phyloP scores from a whole-genome alignment of 2,888 invertebrate genomes.

The Macaria notata region DNA sequence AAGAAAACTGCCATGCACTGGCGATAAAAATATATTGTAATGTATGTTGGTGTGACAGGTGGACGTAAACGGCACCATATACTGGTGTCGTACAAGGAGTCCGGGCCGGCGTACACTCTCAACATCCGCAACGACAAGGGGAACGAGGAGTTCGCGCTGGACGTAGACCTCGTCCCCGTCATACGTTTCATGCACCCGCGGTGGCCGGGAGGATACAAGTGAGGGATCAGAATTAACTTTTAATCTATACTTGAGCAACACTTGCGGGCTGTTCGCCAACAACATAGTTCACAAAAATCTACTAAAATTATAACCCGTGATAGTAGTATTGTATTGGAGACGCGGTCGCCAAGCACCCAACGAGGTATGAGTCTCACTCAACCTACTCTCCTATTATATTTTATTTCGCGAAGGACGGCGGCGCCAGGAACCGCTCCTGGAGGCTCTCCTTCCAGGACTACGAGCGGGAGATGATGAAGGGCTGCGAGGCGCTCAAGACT shows the following conservation, averaged over 20 bases:
- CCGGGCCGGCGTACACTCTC: slow-evolving; percentile 82
- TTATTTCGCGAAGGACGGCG: slow-evolving; percentile 37
- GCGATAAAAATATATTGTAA: too few species aligned
- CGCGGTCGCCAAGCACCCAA: too few species aligned
- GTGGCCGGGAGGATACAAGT: slow-evolving; percentile 68
- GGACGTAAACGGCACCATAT: slow-evolving; percentile 50
- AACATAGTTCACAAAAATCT: too few species aligned
- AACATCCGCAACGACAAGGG: slow-evolving; percentile 52
- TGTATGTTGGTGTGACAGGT: slow-evolving; percentile 31
- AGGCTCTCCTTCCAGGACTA: slow-evolving; percentile 81
- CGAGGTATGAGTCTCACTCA: too few species aligned
- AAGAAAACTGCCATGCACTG: too few species aligned
- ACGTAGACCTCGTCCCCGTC: slow-evolving; percentile 80
- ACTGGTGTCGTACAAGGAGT: slow-evolving; percentile 61
- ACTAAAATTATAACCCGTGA: too few species aligned
- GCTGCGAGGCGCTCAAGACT: slow-evolving; percentile 65
- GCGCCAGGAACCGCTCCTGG: slow-evolving; percentile 67
- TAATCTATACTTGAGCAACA: too few species aligned
- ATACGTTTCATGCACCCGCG: slow-evolving; percentile 68
- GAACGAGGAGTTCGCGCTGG: slow-evolving; percentile 53
- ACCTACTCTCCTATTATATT: too few species aligned
- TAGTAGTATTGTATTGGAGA: too few species aligned
- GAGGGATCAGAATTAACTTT: slow-evolving; percentile 11
- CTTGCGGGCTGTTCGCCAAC: too few species aligned
- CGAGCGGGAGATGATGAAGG: slow-evolving; percentile 75